A percentile compares a stretch with the other conserved stretches of the same genome.
Evolutionary conservation across 2,888 invertebrate genomes (phyloP).

Genomic region (Mylabris sibirica): DNA sequence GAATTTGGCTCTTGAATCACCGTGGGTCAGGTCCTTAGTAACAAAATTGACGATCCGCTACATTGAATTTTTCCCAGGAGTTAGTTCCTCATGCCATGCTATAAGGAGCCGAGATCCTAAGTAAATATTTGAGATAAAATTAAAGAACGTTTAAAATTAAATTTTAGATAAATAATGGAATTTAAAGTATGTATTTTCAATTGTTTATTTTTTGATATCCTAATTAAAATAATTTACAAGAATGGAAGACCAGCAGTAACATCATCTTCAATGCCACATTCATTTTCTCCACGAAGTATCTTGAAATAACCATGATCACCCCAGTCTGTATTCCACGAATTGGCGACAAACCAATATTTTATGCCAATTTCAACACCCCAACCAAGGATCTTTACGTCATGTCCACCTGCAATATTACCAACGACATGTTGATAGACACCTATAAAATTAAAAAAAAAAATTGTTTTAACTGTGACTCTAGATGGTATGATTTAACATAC

Average conservation of each 20-base stretch:
- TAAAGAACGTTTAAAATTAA: too few relatives aligned
- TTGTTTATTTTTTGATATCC: background rate
- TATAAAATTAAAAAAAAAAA: conserved; percentile 42
- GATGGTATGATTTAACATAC: background rate
- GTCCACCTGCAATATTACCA: conserved; percentile 79
- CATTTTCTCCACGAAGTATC: conserved; percentile 80
- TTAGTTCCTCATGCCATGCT: too few relatives aligned
- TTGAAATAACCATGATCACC: conserved; percentile 89
- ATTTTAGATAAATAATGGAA: too few relatives aligned
- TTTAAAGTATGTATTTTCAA: too few relatives aligned
- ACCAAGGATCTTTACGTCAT: conserved; percentile 87
- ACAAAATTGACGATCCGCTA: too few relatives aligned
- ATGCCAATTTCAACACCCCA: conserved; percentile 79
- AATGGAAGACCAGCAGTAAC: conserved; percentile 62
- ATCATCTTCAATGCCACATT: conserved; percentile 77
- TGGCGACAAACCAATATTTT: conserved; percentile 87
- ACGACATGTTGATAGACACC: conserved; percentile 77
- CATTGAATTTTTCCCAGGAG: too few relatives aligned
- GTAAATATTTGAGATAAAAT: too few relatives aligned
- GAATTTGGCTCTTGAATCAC: too few relatives aligned
- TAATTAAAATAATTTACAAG: background rate
- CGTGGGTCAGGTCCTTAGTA: too few relatives aligned
- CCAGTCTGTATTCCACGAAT: conserved; percentile 95
- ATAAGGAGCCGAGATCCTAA: too few relatives aligned
- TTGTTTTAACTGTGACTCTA: background rate